Conservation (phyloP, 2,113 vertebrate species). For the Petaurus breviceps region DNA sequence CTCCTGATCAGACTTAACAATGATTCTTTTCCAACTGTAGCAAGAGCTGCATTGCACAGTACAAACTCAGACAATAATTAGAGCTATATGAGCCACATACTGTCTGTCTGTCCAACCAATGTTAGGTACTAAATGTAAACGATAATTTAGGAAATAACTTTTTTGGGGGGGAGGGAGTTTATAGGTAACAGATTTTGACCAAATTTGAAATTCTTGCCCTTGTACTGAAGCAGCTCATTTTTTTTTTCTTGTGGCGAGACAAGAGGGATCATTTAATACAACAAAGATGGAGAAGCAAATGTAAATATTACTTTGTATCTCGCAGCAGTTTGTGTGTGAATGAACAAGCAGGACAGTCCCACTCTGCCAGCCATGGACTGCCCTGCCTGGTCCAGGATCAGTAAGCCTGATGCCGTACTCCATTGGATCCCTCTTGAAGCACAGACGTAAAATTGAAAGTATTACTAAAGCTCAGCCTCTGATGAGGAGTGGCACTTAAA, state of each 20-base stretch:
- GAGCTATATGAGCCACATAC: slow-evolving; percentile 67
- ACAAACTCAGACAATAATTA: slow-evolving; percentile 81
- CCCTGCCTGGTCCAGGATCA: slow-evolving; percentile 68
- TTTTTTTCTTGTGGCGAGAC: slow-evolving; percentile 74
- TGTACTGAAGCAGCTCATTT: slow-evolving; percentile 84
- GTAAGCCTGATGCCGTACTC: slow-evolving; percentile 69
- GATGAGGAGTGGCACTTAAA: slow-evolving; percentile 84
- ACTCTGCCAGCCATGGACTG: slow-evolving; percentile 63
- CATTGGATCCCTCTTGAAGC: slow-evolving; percentile 85
- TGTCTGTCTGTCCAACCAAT: slow-evolving; percentile 71
- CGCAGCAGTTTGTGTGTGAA: slow-evolving; percentile 50
- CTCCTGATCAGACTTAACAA: slow-evolving; percentile 81
- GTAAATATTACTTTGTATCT: slow-evolving; percentile 75
- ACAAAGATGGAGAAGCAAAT: slow-evolving; percentile 69
- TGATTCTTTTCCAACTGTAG: slow-evolving; percentile 82
- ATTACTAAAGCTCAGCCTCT: slow-evolving; percentile 83
- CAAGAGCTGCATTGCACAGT: slow-evolving; percentile 87
- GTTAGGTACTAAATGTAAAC: slow-evolving; percentile 81
- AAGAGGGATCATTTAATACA: slow-evolving; percentile 80
- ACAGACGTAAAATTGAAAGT: slow-evolving; percentile 84
- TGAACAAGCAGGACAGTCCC: slow-evolving; percentile 65
- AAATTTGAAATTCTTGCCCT: slow-evolving; percentile 81
- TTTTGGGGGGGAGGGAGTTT: slow-evolving; percentile 76
- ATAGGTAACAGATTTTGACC: slow-evolving; percentile 80
- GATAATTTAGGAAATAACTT: slow-evolving; percentile 64